phyloP scores from a whole-genome alignment of 1,140 invertebrate genomes.

The Apis dorsata region DNA sequence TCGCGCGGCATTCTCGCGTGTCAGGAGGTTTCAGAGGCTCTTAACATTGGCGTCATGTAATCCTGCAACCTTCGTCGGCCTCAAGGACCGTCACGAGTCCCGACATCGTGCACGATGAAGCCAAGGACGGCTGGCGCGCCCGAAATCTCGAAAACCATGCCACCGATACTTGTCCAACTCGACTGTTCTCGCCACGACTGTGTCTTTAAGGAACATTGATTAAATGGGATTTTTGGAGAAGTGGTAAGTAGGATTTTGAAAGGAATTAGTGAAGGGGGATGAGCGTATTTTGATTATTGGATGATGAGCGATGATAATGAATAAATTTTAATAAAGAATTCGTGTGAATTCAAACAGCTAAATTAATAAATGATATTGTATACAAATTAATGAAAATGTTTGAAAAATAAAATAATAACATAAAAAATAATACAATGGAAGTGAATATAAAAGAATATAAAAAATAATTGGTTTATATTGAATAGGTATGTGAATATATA shows the following conservation, averaged over 20 bases:
- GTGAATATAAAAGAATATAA: no score
- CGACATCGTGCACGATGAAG: constrained; percentile 20
- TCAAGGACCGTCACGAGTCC: constrained; percentile 36
- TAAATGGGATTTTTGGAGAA: not conserved
- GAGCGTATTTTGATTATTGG: not conserved
- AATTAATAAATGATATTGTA: no score
- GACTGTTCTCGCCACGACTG: constrained; percentile 3
- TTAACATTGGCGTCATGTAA: constrained; percentile 47
- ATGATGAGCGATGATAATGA: not conserved
- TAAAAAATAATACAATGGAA: no score
- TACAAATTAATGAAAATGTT: no score
- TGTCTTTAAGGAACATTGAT: not conserved
- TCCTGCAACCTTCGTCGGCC: constrained; percentile 44
- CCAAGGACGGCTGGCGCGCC: constrained; percentile 59
- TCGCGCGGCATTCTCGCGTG: constrained; percentile 1
- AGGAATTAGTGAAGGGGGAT: not conserved
- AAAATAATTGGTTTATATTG: no score
- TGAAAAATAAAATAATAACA: no score
- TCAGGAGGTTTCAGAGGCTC: constrained; percentile 9
- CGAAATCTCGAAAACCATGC: constrained; percentile 44
- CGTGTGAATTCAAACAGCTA: no score
- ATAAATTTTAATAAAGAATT: no score
- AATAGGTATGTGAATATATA: no score
- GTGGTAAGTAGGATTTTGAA: not conserved
- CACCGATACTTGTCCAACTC: constrained; percentile 18